Percentiles rank a stretch among this genome's conserved stretches.
Evolutionary conservation across 2,113 vertebrate genomes (phyloP).

Genomic region (Corythornis cristatus): DNA sequence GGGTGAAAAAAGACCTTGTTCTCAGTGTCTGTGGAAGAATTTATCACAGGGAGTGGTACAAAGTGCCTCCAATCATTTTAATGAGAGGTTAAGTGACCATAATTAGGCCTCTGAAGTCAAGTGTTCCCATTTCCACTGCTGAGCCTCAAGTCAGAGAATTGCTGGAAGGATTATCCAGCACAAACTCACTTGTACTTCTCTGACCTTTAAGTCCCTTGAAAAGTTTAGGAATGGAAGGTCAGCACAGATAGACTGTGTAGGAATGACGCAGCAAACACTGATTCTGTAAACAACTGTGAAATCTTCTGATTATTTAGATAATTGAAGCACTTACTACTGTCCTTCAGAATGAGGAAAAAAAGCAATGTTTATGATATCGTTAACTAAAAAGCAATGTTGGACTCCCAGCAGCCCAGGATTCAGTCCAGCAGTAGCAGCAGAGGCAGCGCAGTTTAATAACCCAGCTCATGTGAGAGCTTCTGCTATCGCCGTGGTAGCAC

Average conservation of each 20-base stretch:
- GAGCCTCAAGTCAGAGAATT: conserved; percentile 21
- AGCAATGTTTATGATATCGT: conserved; percentile 40
- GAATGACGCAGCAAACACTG: conserved; percentile 59
- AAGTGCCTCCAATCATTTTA: conserved; percentile 39
- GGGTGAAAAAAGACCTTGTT: not conserved
- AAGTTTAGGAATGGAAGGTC: conserved; percentile 45
- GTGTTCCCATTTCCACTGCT: conserved; percentile 5
- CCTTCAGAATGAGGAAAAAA: conserved; percentile 31
- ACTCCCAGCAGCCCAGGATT: not conserved
- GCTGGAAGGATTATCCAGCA: conserved; percentile 32
- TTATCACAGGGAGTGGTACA: not conserved
- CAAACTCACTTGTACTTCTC: conserved; percentile 22
- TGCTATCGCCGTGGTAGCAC: not conserved
- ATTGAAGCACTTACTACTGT: conserved; percentile 33
- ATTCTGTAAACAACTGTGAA: conserved; percentile 41
- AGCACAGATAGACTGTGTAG: conserved; percentile 7
- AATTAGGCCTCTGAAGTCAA: conserved; percentile 46
- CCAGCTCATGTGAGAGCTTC: not conserved
- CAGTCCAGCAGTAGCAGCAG: conserved; percentile 3
- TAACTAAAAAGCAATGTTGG: conserved; percentile 8
- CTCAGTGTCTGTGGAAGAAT: not conserved
- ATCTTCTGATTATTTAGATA: conserved; percentile 39
- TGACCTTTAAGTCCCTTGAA: not conserved
- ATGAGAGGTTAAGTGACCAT: conserved; percentile 52
- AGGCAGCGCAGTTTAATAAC: not conserved